Evolutionary conservation across 2,888 invertebrate genomes (phyloP).

Genomic region (Cheilosia scutellata): DNA sequence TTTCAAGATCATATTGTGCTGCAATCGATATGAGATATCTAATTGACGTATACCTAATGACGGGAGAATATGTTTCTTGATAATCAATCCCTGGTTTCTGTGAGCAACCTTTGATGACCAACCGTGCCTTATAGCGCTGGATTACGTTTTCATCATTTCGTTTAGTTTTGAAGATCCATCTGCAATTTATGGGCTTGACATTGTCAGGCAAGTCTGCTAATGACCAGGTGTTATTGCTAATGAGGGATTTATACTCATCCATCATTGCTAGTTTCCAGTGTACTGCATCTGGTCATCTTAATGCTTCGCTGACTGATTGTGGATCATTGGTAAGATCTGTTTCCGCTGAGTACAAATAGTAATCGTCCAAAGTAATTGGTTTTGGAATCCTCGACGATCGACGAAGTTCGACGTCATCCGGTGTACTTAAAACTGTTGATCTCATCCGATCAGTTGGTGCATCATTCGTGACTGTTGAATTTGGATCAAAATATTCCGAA

Average conservation of each 20-base stretch:
- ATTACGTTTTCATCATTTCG: too few relatives aligned
- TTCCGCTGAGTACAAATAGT: conserved; percentile 27
- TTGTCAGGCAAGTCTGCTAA: not conserved
- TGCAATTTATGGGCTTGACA: not conserved
- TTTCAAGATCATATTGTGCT: not conserved
- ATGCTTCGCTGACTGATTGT: conserved; percentile 2
- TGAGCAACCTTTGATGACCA: not conserved
- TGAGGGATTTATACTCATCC: not conserved
- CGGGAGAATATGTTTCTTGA: conserved; percentile 1
- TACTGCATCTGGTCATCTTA: not conserved
- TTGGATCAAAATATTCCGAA: not conserved
- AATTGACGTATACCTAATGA: not conserved
- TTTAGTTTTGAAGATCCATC: too few relatives aligned
- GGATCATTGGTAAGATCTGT: not conserved
- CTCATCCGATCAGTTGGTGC: not conserved
- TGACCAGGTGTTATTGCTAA: not conserved
- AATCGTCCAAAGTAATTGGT: conserved; percentile 22
- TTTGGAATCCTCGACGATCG: conserved; percentile 12
- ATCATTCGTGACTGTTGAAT: too few relatives aligned
- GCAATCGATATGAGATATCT: not conserved
- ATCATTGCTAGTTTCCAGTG: too few relatives aligned
- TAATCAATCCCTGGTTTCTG: not conserved
- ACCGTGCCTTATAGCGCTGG: not conserved
- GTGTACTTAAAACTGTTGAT: not conserved
- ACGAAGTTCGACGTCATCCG: not conserved